Base-by-base conservation (phyloP, 2,113 vertebrate species). In the Bubo blakistoni region DNA sequence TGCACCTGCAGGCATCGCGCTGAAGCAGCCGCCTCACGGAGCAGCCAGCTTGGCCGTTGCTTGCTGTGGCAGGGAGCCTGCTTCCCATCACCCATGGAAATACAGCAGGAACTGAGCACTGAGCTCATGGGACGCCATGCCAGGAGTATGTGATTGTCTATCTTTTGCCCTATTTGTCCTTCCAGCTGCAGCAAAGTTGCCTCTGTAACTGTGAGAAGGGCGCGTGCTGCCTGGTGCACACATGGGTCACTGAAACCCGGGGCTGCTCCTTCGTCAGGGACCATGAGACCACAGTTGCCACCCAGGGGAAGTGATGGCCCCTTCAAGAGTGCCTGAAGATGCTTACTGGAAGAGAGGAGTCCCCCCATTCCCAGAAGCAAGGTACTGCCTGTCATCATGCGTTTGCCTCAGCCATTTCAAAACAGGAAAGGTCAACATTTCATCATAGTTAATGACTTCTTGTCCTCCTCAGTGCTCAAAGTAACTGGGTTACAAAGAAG, bases 241-340 rank as follows among this genome's bases (percentile, higher is more conserved):
- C 0, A 0, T 9, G 17, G 42, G 34, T 84, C 29, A 24, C 19
- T 6, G 3, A 55, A 78, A 52, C 40, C 21, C 5, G 0, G 15
- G 47, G 40, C 54, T 42, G 19, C 21, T 81, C 36, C 54, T 77
- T 70, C 54, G 17, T 5, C 20, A 16, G 47, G 24, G 24, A 38
- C 67, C 30, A 7, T 17, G 52, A 72, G 32, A 54, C 21, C 55
- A 52, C 27, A 65, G 26, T 3, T 55, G 59, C 29, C 46, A 11
- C 9, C 40, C 4, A 3, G 30, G 26, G 29, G 6, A 71, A 79
- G 38, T 20, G 18, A 40, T 29, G 29, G 19, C 49, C 44, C 14
- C 65, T 59, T 52, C 88, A 84, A 19, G 13, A 27, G 22, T 29
- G 42, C 70, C 52, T 44, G 30, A 85, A 90, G 47, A 49, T 49